Base-by-base conservation (phyloP, 2,888 invertebrate genomes). In the Drosophila emarginata region DNA sequence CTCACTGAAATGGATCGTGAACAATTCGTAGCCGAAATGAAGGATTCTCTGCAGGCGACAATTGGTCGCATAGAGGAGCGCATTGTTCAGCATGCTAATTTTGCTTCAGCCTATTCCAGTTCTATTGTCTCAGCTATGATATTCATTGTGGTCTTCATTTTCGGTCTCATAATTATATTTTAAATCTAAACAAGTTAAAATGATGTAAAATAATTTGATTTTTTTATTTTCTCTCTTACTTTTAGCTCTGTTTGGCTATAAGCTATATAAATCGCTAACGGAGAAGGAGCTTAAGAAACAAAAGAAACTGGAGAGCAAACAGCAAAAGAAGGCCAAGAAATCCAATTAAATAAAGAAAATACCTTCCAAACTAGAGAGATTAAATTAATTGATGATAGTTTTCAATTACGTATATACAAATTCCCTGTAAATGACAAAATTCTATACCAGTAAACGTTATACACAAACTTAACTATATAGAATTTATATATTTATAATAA, bases 231-330 rank as follows among this genome's bases (percentile, higher is more conserved):
- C 4, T 36, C 53, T 64, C 14, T 36, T 26, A 4, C 32, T 95
- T 95, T 7, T 94, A 97, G 97, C 95, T 70, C 96, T 97, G 93
- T 96, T 97, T 92, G 95, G 96, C 72, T 97, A 96, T 93, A 97
- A 96, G 91, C 93, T 97, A 61, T 96, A 96, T 92, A 95, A 94
- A 91, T 96, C 96, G 62, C 92, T 97, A 78, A 94, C 94, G 79
- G 96, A 96, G 26, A 96, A 96, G 88, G 95, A 97, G 81, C 92
- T 93, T 70, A 95, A 95, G 84, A 93, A 94, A 76, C 96, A 97
- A 90, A 96, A 97, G 87, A 97, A 97, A 92, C 95, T 94, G 89
- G 96, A 95, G 89, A 93, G 94, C 67, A 97, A 96, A 90, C 95
- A 96, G 87, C 93, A 95, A 91, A 96, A 96, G 89, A 97, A 96